Base-by-base conservation (phyloP, 2,888 invertebrate genomes). In the Eupithecia centaureata region DNA sequence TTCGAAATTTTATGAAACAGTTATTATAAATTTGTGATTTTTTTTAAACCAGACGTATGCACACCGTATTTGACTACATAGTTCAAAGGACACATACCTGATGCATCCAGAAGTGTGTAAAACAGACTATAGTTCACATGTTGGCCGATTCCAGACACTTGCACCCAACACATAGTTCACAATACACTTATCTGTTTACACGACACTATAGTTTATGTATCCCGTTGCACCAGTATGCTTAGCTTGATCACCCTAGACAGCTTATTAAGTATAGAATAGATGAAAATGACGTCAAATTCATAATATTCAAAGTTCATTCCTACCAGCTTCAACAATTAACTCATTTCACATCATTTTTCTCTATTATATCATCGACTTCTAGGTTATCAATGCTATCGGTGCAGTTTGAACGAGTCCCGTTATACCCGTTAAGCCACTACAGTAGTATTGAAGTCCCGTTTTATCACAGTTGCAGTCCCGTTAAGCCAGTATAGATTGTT, bases 131-230 rank as follows among this genome's bases (percentile, higher is more conserved):
- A 47, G 18, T 47, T 42, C 42, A 42, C 42, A 42, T 47, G 22
- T 47, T 47, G 18, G 47, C 47, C 47, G 22, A 18, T 18, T 42
- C 7, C 10, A 22, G 47, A 47, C 22, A 47, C 18, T 18, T 12
- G 22, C 22, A 12, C 22, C 47, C 7, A 13, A 42, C 42, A 47
- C 18, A 18, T 10, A 22, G 47, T 47, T 47, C 47, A 47, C 22
- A 22, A 47, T 18, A 47, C 18, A 47, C 47, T 47, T 12, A 47
- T 47, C 47, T 4, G 22, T 47, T 22, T 12, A 12, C 47, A 47
- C 47, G 47, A 10, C 47, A 47, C 47, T 47, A 22, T 47, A 12
- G 47, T 47, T 47, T 47, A 47, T 22, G 47, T 47, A 47, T 47
- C 47, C 18, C 47, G 47, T 47, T 47, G 47, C 47, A 47, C 47